phyloP scores from a whole-genome alignment of 1,140 invertebrate species.

The Drosophila novamexicana region DNA sequence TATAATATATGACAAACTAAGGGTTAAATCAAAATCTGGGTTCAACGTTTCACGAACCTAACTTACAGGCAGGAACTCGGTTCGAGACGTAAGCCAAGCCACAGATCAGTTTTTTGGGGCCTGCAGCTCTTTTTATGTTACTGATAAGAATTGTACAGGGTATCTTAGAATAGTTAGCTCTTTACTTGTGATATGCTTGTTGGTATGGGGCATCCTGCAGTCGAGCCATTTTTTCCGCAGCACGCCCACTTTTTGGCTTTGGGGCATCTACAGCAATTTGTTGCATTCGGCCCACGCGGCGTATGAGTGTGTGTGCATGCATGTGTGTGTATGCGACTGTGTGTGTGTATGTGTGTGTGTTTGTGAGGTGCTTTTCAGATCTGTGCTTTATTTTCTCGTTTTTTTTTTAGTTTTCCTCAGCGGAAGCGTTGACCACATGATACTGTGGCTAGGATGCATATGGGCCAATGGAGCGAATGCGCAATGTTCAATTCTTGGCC shows the following conservation, averaged over 20 bases:
- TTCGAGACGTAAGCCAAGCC: no score
- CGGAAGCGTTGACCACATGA: constrained; percentile 36
- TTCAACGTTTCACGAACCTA: no score
- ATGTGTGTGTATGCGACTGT: not conserved
- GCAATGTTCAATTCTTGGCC: not conserved
- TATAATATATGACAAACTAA: no score
- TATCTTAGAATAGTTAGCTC: no score
- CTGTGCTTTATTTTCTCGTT: not conserved
- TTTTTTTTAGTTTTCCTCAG: constrained; percentile 8
- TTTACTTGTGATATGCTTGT: not conserved
- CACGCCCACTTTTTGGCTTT: constrained; percentile 37
- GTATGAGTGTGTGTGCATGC: not conserved
- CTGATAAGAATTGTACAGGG: no score
- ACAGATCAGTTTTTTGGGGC: no score
- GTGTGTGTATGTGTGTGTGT: constrained; percentile 7
- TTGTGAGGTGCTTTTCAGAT: not conserved
- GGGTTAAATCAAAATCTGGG: no score
- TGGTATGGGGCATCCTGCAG: constrained; percentile 7
- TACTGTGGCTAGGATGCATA: constrained; percentile 9
- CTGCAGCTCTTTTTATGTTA: no score
- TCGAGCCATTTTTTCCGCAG: not conserved
- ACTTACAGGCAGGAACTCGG: no score
- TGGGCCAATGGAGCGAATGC: constrained; percentile 31
- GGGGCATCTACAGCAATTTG: constrained; percentile 46
- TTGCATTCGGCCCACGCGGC: constrained; percentile 44